phyloP scores from a whole-genome alignment of 2,113 vertebrate genomes.

The Panthera tigris region DNA sequence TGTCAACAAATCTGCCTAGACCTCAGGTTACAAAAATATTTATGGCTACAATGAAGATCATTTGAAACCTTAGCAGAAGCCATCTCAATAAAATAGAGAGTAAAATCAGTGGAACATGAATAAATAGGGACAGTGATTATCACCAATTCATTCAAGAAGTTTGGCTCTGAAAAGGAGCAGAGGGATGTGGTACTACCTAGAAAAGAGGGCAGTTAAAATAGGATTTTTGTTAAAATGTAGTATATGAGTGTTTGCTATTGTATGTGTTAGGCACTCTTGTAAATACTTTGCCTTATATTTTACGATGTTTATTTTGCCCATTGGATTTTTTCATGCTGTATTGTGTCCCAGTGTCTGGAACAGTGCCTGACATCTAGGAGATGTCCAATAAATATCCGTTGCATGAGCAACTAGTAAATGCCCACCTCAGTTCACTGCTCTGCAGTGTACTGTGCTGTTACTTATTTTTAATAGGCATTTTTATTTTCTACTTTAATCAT shows the following conservation, averaged over 20 bases:
- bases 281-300: not conserved
- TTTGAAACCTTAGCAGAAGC: not conserved
- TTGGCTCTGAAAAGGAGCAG: not conserved
- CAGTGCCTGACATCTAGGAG: not conserved
- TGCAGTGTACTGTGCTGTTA: not conserved
- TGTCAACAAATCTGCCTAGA: not conserved
- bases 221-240: not conserved
- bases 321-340: not conserved
- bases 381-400: not conserved
- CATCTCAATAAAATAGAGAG: not conserved
- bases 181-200: not conserved
- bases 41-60: not conserved
- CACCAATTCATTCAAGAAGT: not conserved
- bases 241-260: not conserved
- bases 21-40: not conserved
- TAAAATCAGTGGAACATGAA: not conserved
- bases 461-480: not conserved
- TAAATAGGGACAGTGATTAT: not conserved
- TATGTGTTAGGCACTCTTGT: not conserved
- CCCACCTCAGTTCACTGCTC: not conserved
- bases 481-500: slow-evolving; percentile 5
- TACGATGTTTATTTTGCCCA: not conserved
- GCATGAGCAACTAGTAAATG: not conserved
- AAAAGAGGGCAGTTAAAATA: not conserved
- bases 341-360: not conserved